A percentile compares a stretch with the other conserved stretches of the same genome.
Conservation (phyloP, 1,140 invertebrate genomes). For the Ostrea edulis region DNA sequence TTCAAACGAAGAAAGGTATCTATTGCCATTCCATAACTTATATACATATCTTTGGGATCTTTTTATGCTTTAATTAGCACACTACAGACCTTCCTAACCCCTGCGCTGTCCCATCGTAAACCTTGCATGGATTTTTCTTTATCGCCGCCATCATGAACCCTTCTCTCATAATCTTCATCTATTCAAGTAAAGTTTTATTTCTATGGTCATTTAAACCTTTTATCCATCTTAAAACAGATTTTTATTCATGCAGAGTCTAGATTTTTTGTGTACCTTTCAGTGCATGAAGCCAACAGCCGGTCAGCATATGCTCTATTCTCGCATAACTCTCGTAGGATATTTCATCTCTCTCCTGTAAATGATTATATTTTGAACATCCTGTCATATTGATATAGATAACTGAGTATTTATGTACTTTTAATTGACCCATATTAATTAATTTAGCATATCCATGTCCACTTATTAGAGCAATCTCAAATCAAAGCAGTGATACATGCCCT, state of each 20-base stretch:
- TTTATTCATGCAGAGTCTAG: no score
- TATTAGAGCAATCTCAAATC: neutral
- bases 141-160: constrained; percentile 56
- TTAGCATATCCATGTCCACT: neutral
- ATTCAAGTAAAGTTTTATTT: neutral
- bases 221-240: no score
- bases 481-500: neutral
- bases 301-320: constrained; percentile 79
- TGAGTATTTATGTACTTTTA: neutral
- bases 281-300: constrained; percentile 78
- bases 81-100: constrained; percentile 73
- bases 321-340: constrained; percentile 78
- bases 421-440: neutral
- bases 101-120: constrained; percentile 77
- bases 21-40: neutral
- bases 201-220: no score
- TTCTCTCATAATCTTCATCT: constrained; percentile 78
- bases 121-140: constrained; percentile 75
- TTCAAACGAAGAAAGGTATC: constrained; percentile 52
- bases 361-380: neutral
- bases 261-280: constrained; percentile 73
- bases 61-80: neutral
- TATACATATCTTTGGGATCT: neutral
- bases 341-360: constrained; percentile 75
- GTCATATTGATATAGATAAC: neutral